Evolutionary conservation across 2,113 vertebrate genomes (phyloP).

Genomic region (Myotis davidii): DNA sequence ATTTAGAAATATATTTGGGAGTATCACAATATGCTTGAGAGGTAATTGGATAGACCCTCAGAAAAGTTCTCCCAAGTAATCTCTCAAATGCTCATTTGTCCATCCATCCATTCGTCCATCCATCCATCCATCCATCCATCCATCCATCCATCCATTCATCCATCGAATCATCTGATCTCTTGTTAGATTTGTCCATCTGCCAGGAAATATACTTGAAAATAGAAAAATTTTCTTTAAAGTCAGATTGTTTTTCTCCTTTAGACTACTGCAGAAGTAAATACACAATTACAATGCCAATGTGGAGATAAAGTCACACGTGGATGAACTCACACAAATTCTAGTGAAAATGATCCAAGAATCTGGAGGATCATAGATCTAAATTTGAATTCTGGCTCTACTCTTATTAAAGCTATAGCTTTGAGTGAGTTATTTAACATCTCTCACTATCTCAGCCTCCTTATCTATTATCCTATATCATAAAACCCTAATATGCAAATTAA

Average conservation of each 20-base stretch:
- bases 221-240: not conserved
- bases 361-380: not conserved
- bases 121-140: not conserved
- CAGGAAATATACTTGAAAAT: not conserved
- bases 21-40: not conserved
- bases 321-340: not conserved
- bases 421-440: not conserved
- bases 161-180: not conserved
- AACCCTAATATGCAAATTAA: too few relatives aligned
- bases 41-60: not conserved
- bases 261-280: not conserved
- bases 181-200: not conserved
- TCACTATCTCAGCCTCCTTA: not conserved
- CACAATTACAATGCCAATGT: not conserved
- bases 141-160: not conserved
- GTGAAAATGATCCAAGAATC: not conserved
- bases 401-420: not conserved
- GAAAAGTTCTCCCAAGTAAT: conserved; percentile 15
- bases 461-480: not conserved
- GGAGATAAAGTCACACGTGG: not conserved
- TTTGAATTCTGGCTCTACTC: not conserved
- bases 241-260: not conserved
- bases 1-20: conserved; percentile 9
- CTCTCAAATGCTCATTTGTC: not conserved
- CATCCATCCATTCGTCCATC: not conserved